Evolutionary conservation across 2,888 invertebrate genomes (phyloP), one percentile per base, ranked within the genome.

Genomic region (Chloroclysta siterata): DNA sequence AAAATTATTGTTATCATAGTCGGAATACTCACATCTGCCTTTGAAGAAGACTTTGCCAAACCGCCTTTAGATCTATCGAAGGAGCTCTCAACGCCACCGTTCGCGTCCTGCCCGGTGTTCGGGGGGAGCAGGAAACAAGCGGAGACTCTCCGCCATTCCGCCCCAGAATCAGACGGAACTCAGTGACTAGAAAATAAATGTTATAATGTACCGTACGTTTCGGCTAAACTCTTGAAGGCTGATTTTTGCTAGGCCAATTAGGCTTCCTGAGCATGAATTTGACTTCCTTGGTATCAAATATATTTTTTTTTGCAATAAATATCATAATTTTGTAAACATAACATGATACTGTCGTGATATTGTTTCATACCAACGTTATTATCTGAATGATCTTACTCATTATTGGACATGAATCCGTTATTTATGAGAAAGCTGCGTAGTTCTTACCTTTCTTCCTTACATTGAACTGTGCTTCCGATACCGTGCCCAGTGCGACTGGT

Each of bases 11-110:
- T 44, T 8, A 8, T 7, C 10, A 13, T 28, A 8, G 17, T 0
- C 8, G 11, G 5, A 17, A 41, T 44, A 93, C 95, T 95, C 88
- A 97, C 97, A 97, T 97, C 92, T 97, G 97, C 69, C 97, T 94
- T 79, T 97, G 97, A 28, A 98, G 93, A 61, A 97, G 93, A 86
- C 97, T 97, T 88, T 97, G 97, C 97, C 97, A 98, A 8, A 97
- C 97, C 42, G 97, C 97, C 83, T 98, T 98, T 44, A 97, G 88
- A 83, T 97, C 97, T 63, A 96, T 94, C 0, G 96, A 97, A 0
- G 97, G 97, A 1, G 97, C 97, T 55, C 97, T 93, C 13, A 98
- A 86, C 1, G 96, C 94, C 13, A 97, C 89, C 17, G 96, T 95
- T 73, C 96, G 94, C 73, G 95, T 94, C 56, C 95, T 93, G 0